Evolutionary conservation across 1,140 invertebrate genomes (phyloP).

Genomic region (Amyelois transitella): DNA sequence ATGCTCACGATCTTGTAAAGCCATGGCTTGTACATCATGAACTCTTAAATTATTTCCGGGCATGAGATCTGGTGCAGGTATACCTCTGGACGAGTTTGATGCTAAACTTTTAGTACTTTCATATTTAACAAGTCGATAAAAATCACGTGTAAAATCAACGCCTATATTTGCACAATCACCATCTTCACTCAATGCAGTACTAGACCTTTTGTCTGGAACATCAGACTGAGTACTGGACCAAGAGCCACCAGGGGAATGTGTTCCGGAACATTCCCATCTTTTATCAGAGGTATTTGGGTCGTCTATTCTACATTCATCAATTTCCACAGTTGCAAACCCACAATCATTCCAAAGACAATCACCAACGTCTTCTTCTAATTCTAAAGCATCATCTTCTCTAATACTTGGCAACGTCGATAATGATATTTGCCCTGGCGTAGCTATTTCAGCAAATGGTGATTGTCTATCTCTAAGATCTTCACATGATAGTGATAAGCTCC

Average conservation of each 20-base stretch:
- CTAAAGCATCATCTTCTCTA: slow-evolving; percentile 81
- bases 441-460: slow-evolving; percentile 65
- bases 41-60: slow-evolving; percentile 50
- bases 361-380: slow-evolving; percentile 82
- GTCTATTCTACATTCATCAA: slow-evolving; percentile 65
- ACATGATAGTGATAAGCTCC: slow-evolving; percentile 83
- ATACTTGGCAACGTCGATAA: slow-evolving; percentile 81
- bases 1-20: slow-evolving; percentile 78
- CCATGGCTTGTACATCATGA: slow-evolving; percentile 62
- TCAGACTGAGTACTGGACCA: slow-evolving; percentile 77
- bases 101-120: slow-evolving; percentile 86
- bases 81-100: slow-evolving; percentile 81
- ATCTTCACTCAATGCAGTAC: slow-evolving; percentile 80
- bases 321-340: slow-evolving; percentile 64
- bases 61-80: slow-evolving; percentile 59
- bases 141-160: slow-evolving; percentile 86
- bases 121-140: slow-evolving; percentile 84
- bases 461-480: slow-evolving; percentile 78
- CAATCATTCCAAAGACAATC: slow-evolving; percentile 83
- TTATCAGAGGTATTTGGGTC: slow-evolving; percentile 58
- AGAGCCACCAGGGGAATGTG: slow-evolving; percentile 77
- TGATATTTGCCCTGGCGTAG: slow-evolving; percentile 76
- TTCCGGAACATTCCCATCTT: slow-evolving; percentile 70
- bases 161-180: slow-evolving; percentile 80
- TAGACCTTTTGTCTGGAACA: slow-evolving; percentile 78